Evolutionary conservation across 2,888 invertebrate species (phyloP).

Genomic region (Eupsilia transversa): DNA sequence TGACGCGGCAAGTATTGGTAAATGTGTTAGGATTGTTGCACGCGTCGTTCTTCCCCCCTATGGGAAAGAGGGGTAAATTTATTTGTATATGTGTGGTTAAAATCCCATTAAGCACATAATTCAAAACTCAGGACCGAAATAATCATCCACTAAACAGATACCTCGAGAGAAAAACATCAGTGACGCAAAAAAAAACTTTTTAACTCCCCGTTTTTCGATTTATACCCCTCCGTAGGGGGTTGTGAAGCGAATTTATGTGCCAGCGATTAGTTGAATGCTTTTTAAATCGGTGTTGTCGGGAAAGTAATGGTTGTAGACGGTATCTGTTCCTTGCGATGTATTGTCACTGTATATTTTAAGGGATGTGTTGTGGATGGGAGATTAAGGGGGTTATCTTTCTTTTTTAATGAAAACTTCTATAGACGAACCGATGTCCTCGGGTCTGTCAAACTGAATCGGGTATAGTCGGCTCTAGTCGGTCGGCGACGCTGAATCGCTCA

Average conservation of each 20-base stretch:
- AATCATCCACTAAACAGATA: background rate
- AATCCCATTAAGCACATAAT: background rate
- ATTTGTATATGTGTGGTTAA: background rate
- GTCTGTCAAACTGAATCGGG: background rate
- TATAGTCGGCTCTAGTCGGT: background rate
- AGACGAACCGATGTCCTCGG: background rate
- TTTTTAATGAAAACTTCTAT: background rate
- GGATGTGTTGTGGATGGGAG: background rate
- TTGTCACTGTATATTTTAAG: constrained; percentile 40
- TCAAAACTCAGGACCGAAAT: constrained; percentile 14
- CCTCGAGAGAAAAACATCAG: constrained; percentile 29
- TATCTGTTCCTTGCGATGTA: constrained; percentile 43
- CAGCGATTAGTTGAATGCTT: constrained; percentile 80
- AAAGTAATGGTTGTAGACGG: constrained; percentile 69
- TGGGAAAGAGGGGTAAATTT: background rate
- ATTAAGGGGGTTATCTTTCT: constrained; percentile 5
- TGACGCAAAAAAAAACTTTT: constrained; percentile 40
- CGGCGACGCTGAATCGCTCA: background rate
- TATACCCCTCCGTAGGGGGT: constrained; percentile 67
- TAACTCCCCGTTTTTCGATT: constrained; percentile 62
- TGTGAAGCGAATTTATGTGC: constrained; percentile 76
- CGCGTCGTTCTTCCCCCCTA: background rate
- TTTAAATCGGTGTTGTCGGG: constrained; percentile 75
- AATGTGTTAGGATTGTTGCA: background rate
- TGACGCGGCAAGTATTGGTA: too few relatives aligned